phyloP scores from a whole-genome alignment of 2,113 vertebrate genomes.

The Nibea coibor region DNA sequence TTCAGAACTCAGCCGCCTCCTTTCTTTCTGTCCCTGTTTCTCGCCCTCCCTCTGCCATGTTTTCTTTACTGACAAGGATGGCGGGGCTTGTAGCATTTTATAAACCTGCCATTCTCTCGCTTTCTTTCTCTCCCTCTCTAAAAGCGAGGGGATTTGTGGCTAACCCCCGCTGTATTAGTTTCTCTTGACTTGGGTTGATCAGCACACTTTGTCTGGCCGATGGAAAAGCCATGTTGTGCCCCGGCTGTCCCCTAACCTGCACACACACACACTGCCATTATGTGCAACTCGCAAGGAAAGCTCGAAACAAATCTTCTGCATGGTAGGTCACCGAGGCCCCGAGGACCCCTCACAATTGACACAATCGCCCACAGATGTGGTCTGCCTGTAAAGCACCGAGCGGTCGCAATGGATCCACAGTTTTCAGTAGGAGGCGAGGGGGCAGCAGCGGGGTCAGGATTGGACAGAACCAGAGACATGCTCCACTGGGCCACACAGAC shows the following conservation, averaged over 20 bases:
- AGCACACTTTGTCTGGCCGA: constrained; percentile 37
- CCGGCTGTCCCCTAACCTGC: constrained; percentile 12
- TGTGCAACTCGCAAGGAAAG: constrained; percentile 31
- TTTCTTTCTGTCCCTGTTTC: constrained; percentile 27
- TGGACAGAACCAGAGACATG: constrained; percentile 67
- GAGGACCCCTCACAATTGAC: constrained; percentile 59
- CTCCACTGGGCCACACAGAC: constrained; percentile 70
- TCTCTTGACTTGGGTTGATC: constrained; percentile 61
- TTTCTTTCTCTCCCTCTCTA: constrained; percentile 35
- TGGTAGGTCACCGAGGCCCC: constrained; percentile 50
- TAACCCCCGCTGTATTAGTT: constrained; percentile 56
- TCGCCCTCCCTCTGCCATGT: constrained; percentile 26
- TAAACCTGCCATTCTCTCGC: constrained; percentile 37
- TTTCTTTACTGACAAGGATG: constrained; percentile 47
- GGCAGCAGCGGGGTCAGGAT: constrained; percentile 49
- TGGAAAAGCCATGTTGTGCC: constrained; percentile 47
- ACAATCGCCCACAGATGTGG: constrained; percentile 45
- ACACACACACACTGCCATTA: constrained; percentile 13
- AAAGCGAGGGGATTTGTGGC: constrained; percentile 59
- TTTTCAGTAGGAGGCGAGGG: constrained; percentile 39
- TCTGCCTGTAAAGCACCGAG: constrained; percentile 39
- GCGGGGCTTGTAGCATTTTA: constrained; percentile 44
- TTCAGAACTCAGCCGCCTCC: constrained; percentile 39
- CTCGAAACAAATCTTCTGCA: constrained; percentile 58
- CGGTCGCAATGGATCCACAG: constrained; percentile 26